These are phyloP conservation scores for Onychomys leucogaster DNA, from an alignment of 2,797 vertebrate genomes.

Conservation along the genomic window DNA sequence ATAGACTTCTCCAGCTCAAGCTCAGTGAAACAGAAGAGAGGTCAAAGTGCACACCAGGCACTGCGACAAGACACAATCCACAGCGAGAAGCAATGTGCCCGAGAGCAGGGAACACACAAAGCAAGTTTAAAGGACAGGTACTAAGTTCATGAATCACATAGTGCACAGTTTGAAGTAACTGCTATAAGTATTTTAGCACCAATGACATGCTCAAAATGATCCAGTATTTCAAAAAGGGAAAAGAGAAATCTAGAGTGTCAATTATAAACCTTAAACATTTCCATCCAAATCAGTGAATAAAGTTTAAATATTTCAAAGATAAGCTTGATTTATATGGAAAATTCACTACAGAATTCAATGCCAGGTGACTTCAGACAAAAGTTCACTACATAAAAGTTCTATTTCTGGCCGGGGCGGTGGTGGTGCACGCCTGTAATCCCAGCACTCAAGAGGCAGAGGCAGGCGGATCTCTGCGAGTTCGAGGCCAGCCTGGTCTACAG, in stretches of 20 bases:
- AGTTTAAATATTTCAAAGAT: conserved; percentile 57
- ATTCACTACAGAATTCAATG: conserved; percentile 44
- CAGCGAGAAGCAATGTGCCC: conserved; percentile 52
- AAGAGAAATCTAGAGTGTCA: not conserved
- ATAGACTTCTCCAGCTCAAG: conserved; percentile 41
- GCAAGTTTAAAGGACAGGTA: conserved; percentile 34
- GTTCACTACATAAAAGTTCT: conserved; percentile 7
- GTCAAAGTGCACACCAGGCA: conserved; percentile 32
- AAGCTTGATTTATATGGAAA: conserved; percentile 59
- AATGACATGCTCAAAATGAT: conserved; percentile 10
- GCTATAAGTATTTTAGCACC: not conserved
- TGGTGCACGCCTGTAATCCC: too few relatives aligned
- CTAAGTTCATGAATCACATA: not conserved
- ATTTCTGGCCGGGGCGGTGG: too few relatives aligned
- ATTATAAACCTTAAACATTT: conserved; percentile 27
- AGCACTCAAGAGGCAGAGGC: too few relatives aligned
- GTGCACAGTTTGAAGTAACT: not conserved
- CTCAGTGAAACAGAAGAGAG: conserved; percentile 43
- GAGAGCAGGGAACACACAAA: conserved; percentile 49
- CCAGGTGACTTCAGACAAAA: conserved; percentile 36
- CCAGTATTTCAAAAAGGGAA: not conserved
- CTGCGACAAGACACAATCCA: conserved; percentile 24
- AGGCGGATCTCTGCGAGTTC: too few relatives aligned
- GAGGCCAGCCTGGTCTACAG: too few relatives aligned
- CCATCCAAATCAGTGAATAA: conserved; percentile 36